Evolutionary conservation across 2,888 invertebrate species (phyloP).

Genomic region (Anorthoa munda): DNA sequence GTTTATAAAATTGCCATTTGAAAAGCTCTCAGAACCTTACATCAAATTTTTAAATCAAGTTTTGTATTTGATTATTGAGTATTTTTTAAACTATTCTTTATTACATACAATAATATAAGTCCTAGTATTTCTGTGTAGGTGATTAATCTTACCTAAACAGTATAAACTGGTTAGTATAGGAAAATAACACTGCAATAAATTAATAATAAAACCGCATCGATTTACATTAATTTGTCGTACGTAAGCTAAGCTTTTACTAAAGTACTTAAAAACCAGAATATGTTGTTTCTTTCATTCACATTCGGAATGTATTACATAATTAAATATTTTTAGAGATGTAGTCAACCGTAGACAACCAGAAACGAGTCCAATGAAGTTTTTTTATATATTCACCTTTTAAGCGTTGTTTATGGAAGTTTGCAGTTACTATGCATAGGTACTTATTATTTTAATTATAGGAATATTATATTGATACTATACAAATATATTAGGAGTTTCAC

Average conservation of each 20-base stretch:
- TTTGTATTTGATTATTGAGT: slow-evolving; percentile 4
- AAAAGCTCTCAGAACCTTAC: slow-evolving; percentile 31
- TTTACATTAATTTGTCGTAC: slow-evolving; percentile 27
- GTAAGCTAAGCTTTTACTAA: slow-evolving; percentile 12
- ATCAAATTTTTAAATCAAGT: slow-evolving; percentile 17
- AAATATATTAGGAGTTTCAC: slow-evolving; percentile 13
- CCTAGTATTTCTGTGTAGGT: slow-evolving; percentile 13
- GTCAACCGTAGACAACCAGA: slow-evolving; percentile 12
- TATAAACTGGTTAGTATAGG: slow-evolving; percentile 30
- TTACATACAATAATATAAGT: slow-evolving; percentile 7
- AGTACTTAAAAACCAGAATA: slow-evolving; percentile 8
- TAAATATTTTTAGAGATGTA: not conserved
- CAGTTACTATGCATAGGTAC: slow-evolving; percentile 18
- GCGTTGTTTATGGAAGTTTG: slow-evolving; percentile 14
- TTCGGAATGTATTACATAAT: slow-evolving; percentile 36
- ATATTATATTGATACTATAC: slow-evolving; percentile 22
- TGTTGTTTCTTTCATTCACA: slow-evolving; percentile 26
- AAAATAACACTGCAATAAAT: slow-evolving; percentile 36
- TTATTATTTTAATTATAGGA: slow-evolving; percentile 17
- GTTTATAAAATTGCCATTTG: slow-evolving; percentile 57
- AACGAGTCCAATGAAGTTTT: slow-evolving; percentile 13
- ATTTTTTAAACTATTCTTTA: slow-evolving; percentile 7
- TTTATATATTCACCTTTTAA: slow-evolving; percentile 5
- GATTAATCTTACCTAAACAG: slow-evolving; percentile 5
- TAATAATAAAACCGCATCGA: slow-evolving; percentile 10